Base-by-base conservation (phyloP, 2,797 vertebrate genomes). In the Anolis apletophallus region DNA sequence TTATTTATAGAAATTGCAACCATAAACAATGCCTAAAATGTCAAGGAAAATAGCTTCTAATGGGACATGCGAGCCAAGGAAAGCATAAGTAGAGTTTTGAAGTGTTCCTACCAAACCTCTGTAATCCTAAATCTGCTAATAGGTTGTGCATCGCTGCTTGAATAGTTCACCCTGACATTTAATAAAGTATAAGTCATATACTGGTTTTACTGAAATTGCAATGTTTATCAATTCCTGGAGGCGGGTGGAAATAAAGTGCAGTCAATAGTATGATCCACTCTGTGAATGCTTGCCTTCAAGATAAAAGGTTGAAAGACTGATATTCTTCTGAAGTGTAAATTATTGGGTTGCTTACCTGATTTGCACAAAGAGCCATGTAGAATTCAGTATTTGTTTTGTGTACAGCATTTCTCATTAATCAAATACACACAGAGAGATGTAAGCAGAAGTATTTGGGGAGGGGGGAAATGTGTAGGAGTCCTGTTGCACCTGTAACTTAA, bases 11-110 rank as follows among this genome's bases (percentile, higher is more conserved):
- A 91, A 94, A 89, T 90, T 84, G 91, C 90, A 91, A 95, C 89
- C 93, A 92, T 95, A 96, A 96, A 88, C 95, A 97, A 96, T 95
- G 92, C 94, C 88, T 90, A 87, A 97, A 94, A 96, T 83, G 94
- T 96, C 95, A 95, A 91, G 89, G 95, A 92, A 93, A 96, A 96
- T 95, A 93, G 93, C 93, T 89, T 96, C 94, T 95, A 94, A 93
- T 84, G 94, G 92, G 90, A 78, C 84, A 87, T 87, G 67, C 81
- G 12, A 76, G 96, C 96, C 96, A 97, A 97, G 88, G 92, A 96
- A 97, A 97, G 96, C 96, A 97, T 83, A 29, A n/a, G 79, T 86
- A 87, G 26, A 76, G 93, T 85, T 94, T 92, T 95, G 94, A 94
- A 94, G 91, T 89, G 34, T 95, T 96, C 95, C 93, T 93, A 93